Conservation (phyloP, 2,113 vertebrate species). For the Ctenodactylus gundi region DNA sequence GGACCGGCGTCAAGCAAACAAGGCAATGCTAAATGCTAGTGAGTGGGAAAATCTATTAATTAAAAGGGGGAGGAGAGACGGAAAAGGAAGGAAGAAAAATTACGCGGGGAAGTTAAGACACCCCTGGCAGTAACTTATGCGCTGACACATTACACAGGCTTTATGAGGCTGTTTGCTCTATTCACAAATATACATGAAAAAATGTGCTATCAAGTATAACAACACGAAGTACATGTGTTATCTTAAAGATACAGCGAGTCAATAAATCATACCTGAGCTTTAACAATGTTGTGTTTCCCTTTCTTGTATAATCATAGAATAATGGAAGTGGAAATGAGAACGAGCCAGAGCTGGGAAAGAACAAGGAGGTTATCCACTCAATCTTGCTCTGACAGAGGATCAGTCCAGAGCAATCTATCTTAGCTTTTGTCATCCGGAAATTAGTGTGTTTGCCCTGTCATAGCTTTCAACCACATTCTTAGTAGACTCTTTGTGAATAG, state of each 20-base stretch:
- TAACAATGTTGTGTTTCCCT: conserved; percentile 56
- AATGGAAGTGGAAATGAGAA: conserved; percentile 60
- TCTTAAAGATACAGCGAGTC: conserved; percentile 76
- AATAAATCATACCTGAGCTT: conserved; percentile 75
- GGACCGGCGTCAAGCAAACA: conserved; percentile 76
- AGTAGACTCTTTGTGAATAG: background rate
- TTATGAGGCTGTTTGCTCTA: conserved; percentile 80
- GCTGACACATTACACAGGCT: conserved; percentile 75
- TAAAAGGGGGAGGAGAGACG: conserved; percentile 63
- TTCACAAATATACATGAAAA: conserved; percentile 69
- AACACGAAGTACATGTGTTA: conserved; percentile 73
- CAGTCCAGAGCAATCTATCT: conserved; percentile 45
- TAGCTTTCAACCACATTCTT: background rate
- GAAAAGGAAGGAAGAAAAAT: conserved; percentile 74
- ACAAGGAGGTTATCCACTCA: conserved; percentile 59
- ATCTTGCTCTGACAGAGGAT: conserved; percentile 61
- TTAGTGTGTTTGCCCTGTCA: conserved; percentile 13
- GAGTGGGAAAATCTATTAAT: conserved; percentile 80
- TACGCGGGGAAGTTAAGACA: conserved; percentile 78
- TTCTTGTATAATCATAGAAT: conserved; percentile 56
- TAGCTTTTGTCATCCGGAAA: conserved; percentile 62
- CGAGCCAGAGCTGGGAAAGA: conserved; percentile 26
- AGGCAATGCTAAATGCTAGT: conserved; percentile 79
- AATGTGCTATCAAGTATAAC: conserved; percentile 72
- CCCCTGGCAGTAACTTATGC: conserved; percentile 74